phyloP scores from a whole-genome alignment of 23 tunicate species.

The Halocynthia roretzi region DNA sequence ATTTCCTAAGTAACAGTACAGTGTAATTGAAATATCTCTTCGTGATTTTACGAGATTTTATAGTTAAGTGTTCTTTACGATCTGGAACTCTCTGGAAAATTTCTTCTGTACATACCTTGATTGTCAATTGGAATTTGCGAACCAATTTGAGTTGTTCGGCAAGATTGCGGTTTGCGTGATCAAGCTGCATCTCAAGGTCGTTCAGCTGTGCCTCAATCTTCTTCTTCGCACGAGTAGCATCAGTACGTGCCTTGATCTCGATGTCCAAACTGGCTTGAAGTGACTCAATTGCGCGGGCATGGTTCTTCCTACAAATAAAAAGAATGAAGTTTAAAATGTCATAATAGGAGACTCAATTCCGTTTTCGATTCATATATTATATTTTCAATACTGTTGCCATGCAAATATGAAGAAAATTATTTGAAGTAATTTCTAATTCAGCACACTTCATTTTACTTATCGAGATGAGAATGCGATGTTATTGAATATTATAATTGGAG shows the following conservation, averaged over 20 bases:
- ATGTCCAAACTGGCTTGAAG: constrained; percentile 94
- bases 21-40: too few species aligned
- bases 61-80: not conserved
- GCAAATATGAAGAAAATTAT: too few species aligned
- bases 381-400: too few species aligned
- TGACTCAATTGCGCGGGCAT: constrained; percentile 88
- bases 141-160: constrained; percentile 75
- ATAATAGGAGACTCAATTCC: too few species aligned
- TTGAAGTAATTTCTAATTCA: too few species aligned
- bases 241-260: constrained; percentile 96
- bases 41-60: too few species aligned
- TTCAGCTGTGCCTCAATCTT: constrained; percentile 87
- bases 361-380: too few species aligned
- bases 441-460: too few species aligned
- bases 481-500: too few species aligned
- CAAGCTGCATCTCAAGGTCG: constrained; percentile 92
- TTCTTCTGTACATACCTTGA: constrained; percentile 49
- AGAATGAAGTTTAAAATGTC: not conserved
- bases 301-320: constrained; percentile 67
- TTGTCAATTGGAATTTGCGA: constrained; percentile 70
- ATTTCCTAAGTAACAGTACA: constrained; percentile 41
- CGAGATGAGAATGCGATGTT: too few species aligned
- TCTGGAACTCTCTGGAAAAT: not conserved
- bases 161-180: constrained; percentile 82
- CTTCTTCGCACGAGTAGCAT: constrained; percentile 94